phyloP scores from a whole-genome alignment of 1,140 invertebrate species.

The Aleiodes sp. region DNA sequence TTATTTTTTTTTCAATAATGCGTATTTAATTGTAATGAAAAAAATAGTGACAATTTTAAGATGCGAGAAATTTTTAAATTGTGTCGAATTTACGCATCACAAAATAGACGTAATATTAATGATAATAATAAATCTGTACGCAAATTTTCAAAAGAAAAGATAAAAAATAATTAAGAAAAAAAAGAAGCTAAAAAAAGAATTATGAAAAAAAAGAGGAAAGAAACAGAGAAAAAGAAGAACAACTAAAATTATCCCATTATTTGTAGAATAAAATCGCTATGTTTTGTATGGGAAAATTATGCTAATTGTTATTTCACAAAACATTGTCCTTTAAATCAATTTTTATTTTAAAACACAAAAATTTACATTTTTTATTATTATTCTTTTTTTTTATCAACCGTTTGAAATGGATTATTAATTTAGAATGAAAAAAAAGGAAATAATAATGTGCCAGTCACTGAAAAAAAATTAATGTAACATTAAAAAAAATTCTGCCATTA shows the following conservation, averaged over 20 bases:
- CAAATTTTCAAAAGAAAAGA: slow-evolving; percentile 40
- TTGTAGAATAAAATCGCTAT: slow-evolving; percentile 67
- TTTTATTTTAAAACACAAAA: background rate
- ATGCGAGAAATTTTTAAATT: background rate
- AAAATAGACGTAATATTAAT: slow-evolving; percentile 46
- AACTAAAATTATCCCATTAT: slow-evolving; percentile 63
- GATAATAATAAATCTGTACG: slow-evolving; percentile 40
- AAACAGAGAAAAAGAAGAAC: slow-evolving; percentile 37
- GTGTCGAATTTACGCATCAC: slow-evolving; percentile 39
- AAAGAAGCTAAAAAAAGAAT: slow-evolving; percentile 24
- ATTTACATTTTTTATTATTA: background rate
- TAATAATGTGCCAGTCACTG: no score
- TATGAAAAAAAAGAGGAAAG: slow-evolving; percentile 17
- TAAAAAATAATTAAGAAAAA: slow-evolving; percentile 24
- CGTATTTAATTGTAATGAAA: background rate
- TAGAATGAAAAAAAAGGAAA: no score
- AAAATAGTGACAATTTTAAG: slow-evolving; percentile 12
- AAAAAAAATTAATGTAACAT: no score
- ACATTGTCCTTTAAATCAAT: background rate
- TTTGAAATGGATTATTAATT: no score
- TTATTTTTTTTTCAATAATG: background rate
- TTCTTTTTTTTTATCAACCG: background rate
- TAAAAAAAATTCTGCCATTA: no score
- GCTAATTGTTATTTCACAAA: slow-evolving; percentile 2
- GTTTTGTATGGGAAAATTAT: slow-evolving; percentile 62